Base-by-base conservation (phyloP, 2,888 invertebrate species). In the Mellilla xanthometata region DNA sequence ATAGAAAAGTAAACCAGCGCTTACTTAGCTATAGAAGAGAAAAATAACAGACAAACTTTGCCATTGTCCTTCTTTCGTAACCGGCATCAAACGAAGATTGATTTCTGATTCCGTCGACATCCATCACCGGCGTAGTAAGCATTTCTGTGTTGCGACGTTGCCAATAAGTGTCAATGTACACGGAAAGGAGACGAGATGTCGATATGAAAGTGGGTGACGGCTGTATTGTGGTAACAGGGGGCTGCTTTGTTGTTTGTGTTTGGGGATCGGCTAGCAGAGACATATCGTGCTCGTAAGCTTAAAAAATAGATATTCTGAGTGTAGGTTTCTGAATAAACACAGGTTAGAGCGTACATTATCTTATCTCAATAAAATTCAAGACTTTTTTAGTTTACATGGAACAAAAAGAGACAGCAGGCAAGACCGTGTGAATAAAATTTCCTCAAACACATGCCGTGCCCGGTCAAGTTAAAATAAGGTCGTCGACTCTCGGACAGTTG, bases 121-220 rank as follows among this genome's bases (percentile, higher is more conserved):
- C 86, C 79, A 87, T 87, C 86, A 87, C 79, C 39, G 61, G 72
- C 71, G 75, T 57, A 61, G 81, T 76, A 84, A 84, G 85, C 86
- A 86, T 71, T 72, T 64, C 73, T 72, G n/a, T 56, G 59, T 62
- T 72, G 70, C 76, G 81, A 84, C 83, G 81, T 78, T 72, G 72
- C 78, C 80, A 81, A 83, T 83, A 81, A 83, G 79, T 77, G 81
- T 79, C 81, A 79, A 78, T 81, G 78, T 77, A 76, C 67, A 60
- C 70, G 74, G 73, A 74, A n/a, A 72, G 70, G 71, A 74, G 65
- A 63, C 58, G 56, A 65, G 68, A 67, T 65, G 65, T 71, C 50
- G 62, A 64, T 69, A 66, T 63, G 66, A 62, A 66, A 66, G 56
- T 57, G 26, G 30, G 49, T 40, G 44, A 41, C 13, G 24, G n/a